Evolutionary conservation across 1,140 invertebrate genomes (phyloP).

Genomic region (Zophobas atratus): DNA sequence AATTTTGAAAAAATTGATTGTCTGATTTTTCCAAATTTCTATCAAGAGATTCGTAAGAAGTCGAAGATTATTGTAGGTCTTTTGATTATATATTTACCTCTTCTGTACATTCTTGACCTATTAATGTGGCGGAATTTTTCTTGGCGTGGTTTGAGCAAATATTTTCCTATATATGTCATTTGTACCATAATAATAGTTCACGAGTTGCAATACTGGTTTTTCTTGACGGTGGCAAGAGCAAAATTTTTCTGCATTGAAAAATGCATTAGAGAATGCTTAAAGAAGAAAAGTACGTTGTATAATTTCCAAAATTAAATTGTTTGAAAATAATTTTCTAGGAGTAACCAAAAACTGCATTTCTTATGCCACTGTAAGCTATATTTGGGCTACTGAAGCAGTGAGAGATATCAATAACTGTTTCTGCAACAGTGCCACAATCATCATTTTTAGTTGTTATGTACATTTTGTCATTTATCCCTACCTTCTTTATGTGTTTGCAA

Average conservation of each 20-base stretch:
- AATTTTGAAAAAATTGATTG: slow-evolving; percentile 1
- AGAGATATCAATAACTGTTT: not conserved
- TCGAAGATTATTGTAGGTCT: not conserved
- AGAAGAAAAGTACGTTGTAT: not conserved
- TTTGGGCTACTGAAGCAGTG: not conserved
- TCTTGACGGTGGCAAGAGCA: not conserved
- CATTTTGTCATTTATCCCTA: slow-evolving; percentile 10
- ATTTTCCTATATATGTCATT: not conserved
- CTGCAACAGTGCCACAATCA: not conserved
- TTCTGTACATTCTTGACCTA: slow-evolving; percentile 5
- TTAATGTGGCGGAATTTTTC: slow-evolving; percentile 11
- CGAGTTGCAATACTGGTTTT: not conserved
- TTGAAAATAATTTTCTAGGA: not conserved
- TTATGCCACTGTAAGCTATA: not conserved
- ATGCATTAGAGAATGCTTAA: not conserved
- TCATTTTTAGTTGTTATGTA: slow-evolving; percentile 5
- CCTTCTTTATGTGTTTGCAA: not conserved
- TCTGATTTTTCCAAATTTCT: not conserved
- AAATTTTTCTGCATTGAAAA: not conserved
- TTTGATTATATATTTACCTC: not conserved
- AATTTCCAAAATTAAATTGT: not conserved
- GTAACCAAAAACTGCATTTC: not conserved
- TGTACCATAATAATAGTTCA: not conserved
- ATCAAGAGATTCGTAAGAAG: not conserved
- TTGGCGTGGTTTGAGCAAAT: not conserved